A percentile compares a stretch with the other conserved stretches of the same genome.
Evolutionary conservation across 2,888 invertebrate genomes (phyloP).

Genomic region (Perizoma flavofasciatum): DNA sequence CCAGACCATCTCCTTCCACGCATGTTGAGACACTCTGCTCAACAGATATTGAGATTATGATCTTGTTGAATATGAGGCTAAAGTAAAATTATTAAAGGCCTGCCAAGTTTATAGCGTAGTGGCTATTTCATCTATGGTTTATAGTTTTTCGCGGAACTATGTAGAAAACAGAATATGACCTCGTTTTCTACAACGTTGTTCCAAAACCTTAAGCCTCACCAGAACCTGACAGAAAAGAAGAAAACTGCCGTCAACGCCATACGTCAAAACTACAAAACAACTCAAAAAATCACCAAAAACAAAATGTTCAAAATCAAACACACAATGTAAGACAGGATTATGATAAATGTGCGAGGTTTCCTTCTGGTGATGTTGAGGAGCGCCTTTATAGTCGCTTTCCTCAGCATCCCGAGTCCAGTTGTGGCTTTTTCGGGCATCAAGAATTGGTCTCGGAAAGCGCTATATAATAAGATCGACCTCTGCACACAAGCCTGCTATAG

Average conservation of each 20-base stretch:
- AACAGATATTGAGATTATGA: conserved; percentile 15
- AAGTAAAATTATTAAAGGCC: conserved; percentile 1
- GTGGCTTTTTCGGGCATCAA: conserved; percentile 63
- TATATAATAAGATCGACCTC: conserved; percentile 71
- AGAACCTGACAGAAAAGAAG: conserved; percentile 22
- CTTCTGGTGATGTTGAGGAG: conserved; percentile 68
- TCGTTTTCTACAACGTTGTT: too few relatives aligned
- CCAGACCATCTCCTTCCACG: too few relatives aligned
- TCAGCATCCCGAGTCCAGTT: conserved; percentile 67
- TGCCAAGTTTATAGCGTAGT: neutral
- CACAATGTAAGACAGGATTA: conserved; percentile 39
- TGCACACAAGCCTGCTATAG: conserved; percentile 73
- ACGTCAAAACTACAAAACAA: conserved; percentile 23
- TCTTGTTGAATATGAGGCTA: conserved; percentile 5
- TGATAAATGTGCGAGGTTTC: conserved; percentile 56
- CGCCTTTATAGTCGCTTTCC: conserved; percentile 65
- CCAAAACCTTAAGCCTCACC: too few relatives aligned
- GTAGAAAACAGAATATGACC: too few relatives aligned
- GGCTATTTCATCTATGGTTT: neutral
- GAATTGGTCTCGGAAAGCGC: conserved; percentile 66
- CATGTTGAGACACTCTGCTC: too few relatives aligned
- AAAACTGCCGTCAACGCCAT: conserved; percentile 11
- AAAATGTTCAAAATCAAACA: conserved; percentile 40
- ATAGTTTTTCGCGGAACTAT: neutral
- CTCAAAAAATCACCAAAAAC: conserved; percentile 38